These are phyloP conservation scores for Lithophane ornitopus DNA, from an alignment of 2,888 invertebrate genomes.

Conservation along the genomic window DNA sequence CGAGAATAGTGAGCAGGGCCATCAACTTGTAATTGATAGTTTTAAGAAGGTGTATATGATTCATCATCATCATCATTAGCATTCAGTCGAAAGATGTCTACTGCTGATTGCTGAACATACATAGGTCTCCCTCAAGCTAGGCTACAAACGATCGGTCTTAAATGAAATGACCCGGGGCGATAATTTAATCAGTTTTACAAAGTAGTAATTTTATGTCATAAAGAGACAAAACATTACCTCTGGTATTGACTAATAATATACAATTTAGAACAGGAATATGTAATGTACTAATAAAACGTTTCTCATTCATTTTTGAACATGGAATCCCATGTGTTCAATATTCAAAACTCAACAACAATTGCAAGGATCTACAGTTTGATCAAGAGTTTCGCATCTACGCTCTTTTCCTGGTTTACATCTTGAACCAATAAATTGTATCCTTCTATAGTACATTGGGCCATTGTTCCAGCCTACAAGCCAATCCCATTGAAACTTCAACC, in stretches of 20 bases:
- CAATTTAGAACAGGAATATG: neutral
- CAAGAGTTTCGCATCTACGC: neutral
- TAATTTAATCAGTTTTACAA: neutral
- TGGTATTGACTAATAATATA: neutral
- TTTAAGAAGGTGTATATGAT: neutral
- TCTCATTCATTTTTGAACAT: neutral
- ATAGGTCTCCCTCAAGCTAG: neutral
- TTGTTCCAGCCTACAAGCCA: neutral
- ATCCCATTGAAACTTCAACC: slow-evolving; percentile 1
- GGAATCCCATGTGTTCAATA: neutral
- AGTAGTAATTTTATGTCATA: neutral
- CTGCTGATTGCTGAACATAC: neutral
- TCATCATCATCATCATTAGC: neutral
- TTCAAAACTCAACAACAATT: neutral
- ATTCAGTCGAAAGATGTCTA: neutral
- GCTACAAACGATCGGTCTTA: neutral
- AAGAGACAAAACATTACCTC: neutral
- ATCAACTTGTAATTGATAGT: neutral
- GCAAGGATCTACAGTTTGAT: neutral
- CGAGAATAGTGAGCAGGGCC: slow-evolving; percentile 10
- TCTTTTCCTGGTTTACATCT: slow-evolving; percentile 8
- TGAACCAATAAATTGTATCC: slow-evolving; percentile 24
- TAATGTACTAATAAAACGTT: neutral
- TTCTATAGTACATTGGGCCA: slow-evolving; percentile 4
- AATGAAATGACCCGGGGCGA: neutral